These are phyloP conservation scores for Nephotettix cincticeps DNA, from an alignment of 1,140 invertebrate species.

Conservation along the genomic window DNA sequence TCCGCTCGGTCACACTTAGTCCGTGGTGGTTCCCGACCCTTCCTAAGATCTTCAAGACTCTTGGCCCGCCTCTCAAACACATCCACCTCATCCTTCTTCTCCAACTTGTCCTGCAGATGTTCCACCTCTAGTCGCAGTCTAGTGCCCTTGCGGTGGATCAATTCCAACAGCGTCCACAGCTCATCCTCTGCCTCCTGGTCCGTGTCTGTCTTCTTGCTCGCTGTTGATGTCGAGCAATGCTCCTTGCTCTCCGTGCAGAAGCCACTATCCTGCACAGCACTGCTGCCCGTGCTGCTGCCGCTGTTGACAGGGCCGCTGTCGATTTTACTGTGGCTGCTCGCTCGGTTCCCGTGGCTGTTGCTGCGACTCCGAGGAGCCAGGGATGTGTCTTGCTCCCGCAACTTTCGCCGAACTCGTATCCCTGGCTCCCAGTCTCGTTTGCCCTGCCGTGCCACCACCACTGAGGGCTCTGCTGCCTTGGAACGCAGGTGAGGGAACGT, in stretches of 20 bases:
- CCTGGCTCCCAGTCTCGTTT: conserved; percentile 72
- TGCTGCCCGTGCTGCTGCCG: conserved; percentile 45
- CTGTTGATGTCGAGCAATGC: conserved; percentile 50
- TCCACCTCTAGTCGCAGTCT: conserved; percentile 73
- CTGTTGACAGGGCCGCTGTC: conserved; percentile 44
- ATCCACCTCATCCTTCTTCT: conserved; percentile 31
- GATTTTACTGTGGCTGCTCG: conserved; percentile 26
- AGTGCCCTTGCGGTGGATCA: conserved; percentile 77
- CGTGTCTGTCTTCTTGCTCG: conserved; percentile 39
- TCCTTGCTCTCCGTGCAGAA: conserved; percentile 76
- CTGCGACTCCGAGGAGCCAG: conserved; percentile 61
- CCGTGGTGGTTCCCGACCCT: neutral
- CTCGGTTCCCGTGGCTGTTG: conserved; percentile 61
- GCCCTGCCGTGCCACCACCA: conserved; percentile 3
- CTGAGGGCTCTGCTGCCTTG: conserved; percentile 68
- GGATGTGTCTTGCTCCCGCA: conserved; percentile 48
- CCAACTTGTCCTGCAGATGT: conserved; percentile 33
- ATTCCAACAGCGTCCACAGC: conserved; percentile 79
- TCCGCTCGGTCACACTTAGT: conserved; percentile 27
- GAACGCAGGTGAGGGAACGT: conserved; percentile 84
- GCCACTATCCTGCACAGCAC: conserved; percentile 75
- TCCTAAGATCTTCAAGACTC: conserved; percentile 26
- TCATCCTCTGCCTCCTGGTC: conserved; percentile 69
- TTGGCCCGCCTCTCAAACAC: neutral
- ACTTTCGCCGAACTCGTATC: conserved; percentile 69